Evolutionary conservation across 2,888 invertebrate species (phyloP), one percentile per base, ranked within the genome.

Genomic region (Labia minor): DNA sequence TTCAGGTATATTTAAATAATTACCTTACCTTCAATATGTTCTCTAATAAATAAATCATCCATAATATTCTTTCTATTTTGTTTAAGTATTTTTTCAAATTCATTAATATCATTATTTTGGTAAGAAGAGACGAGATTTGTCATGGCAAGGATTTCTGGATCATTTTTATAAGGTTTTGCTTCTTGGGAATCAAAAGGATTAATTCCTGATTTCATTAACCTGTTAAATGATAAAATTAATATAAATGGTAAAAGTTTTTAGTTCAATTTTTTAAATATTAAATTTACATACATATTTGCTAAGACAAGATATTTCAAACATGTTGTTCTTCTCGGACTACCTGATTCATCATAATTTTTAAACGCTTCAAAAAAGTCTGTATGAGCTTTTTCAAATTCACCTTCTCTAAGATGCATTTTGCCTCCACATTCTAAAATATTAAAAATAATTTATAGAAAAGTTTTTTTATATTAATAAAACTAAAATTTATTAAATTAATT

Each of bases 131-230:
- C 98, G 73, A 99, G 83, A 80, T 98, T 96, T 4, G 98, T 99
- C 97, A 99, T 98, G 16, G 98, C 98, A 72, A 98, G 82, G 73
- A 99, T 98, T 80, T 99, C 98, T 0, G 97, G 95, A 81, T 99
- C 98, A 77, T 98, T 98, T 80, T 97, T 98, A 77, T 99, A 99
- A 0, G 99, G 98, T 77, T 99, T 99, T 0, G 98, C 98, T 81
- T 99, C 99, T 82, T 99, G 98, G 0, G 97, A 97, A 80, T 99
- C 99, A 78, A 99, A 99, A 0, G 99, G 99, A 81, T 99, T 99
- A 71, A 99, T 99, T 37, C 95, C 97, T 2, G 97, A 98, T 77
- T 98, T 97, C 96, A 98, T 99, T 71, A 98, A 81, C 92, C 92
- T 92, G 73, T 65, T 74, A 73, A 64, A 33, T 21, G 19, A 21